A percentile compares a stretch with the other conserved stretches of the same genome.
These are phyloP conservation scores for Burhinus oedicnemus DNA, from an alignment of 2,113 vertebrate species.

Conservation along the genomic window DNA sequence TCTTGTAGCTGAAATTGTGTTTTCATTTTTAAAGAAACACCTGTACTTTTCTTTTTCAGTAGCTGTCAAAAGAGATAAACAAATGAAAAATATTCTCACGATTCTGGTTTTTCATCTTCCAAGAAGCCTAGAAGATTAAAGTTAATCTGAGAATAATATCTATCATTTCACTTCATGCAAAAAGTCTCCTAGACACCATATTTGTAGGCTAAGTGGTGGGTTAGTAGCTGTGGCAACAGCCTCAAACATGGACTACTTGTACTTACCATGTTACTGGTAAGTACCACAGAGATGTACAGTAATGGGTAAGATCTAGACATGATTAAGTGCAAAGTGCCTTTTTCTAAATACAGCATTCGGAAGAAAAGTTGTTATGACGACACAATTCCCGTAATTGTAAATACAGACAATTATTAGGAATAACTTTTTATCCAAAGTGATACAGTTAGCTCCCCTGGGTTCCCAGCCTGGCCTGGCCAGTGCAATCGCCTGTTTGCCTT, in stretches of 20 bases:
- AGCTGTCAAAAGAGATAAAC: neutral
- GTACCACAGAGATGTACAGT: fast-evolving
- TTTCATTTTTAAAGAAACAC: neutral
- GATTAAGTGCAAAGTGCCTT: neutral
- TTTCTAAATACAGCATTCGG: neutral
- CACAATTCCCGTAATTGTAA: neutral
- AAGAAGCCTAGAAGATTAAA: neutral
- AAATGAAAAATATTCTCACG: neutral
- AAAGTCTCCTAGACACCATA: neutral
- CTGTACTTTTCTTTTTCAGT: neutral
- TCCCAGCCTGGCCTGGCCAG: fast-evolving
- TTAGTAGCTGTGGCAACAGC: neutral
- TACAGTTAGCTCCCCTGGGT: neutral
- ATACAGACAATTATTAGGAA: neutral
- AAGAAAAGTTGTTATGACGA: neutral
- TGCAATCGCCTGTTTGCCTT: fast-evolving
- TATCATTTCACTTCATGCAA: neutral
- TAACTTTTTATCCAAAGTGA: fast-evolving
- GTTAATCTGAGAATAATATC: neutral
- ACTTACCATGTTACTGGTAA: too few species aligned
- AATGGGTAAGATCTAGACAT: neutral
- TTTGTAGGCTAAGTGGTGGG: neutral
- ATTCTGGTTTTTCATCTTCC: neutral
- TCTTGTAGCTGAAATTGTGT: neutral
- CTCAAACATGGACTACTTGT: fast-evolving